phyloP scores from a whole-genome alignment of 2,888 invertebrate genomes.

The Ganaspis brasiliensis region DNA sequence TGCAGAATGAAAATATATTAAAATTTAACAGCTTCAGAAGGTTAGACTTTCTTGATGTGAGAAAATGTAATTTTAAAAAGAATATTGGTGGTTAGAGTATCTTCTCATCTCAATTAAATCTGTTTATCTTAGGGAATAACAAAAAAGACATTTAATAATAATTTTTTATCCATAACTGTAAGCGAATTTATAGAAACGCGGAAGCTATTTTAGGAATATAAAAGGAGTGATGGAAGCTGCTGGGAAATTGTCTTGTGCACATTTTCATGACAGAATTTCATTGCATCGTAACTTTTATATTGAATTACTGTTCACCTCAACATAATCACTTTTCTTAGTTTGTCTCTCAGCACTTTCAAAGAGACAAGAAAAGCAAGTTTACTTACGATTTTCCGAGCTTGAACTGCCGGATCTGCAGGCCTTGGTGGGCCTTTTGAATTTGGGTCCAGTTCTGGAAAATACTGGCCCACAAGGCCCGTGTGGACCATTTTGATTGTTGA shows the following conservation, averaged over 20 bases:
- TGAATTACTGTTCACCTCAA: slow-evolving; percentile 18
- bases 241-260: neutral
- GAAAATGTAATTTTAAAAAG: too few relatives aligned
- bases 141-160: slow-evolving; percentile 3
- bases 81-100: neutral
- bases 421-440: slow-evolving; percentile 64
- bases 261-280: neutral
- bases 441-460: slow-evolving; percentile 67
- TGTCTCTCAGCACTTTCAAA: neutral
- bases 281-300: neutral
- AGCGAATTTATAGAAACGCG: neutral
- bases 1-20: too few relatives aligned
- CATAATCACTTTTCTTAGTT: too few relatives aligned
- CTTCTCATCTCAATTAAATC: neutral
- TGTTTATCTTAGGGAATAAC: neutral
- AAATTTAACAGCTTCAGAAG: too few relatives aligned
- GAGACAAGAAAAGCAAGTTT: slow-evolving; percentile 17
- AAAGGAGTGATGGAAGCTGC: neutral
- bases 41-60: too few relatives aligned
- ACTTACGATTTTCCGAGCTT: slow-evolving; percentile 68
- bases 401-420: slow-evolving; percentile 64
- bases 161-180: slow-evolving; percentile 1
- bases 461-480: slow-evolving; percentile 67
- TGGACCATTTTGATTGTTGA: slow-evolving; percentile 61
- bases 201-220: neutral